Evolutionary conservation across 2,888 invertebrate genomes (phyloP), one percentile per base, ranked within the genome.

Genomic region (Orgyia antiqua): DNA sequence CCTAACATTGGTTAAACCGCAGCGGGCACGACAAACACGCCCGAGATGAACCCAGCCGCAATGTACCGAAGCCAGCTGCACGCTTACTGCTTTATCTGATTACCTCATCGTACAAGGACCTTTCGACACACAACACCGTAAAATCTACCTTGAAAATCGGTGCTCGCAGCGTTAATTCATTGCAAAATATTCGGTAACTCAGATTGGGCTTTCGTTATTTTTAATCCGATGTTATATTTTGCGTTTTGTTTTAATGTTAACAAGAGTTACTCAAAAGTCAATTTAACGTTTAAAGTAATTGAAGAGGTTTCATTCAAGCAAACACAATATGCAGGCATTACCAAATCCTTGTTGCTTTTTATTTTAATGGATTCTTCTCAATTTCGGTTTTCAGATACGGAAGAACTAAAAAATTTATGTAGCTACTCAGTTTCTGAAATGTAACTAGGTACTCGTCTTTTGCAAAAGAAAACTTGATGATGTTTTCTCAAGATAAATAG

Each of bases 31-130:
- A 54, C 59, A 4, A 15, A 15, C 48, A 53, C 58, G 55, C 25
- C 25, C 50, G 70, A 78, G 76, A 79, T 76, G 75, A 68, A 63
- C 67, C 57, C 54, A 58, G 45, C 37, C 19, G 10, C 24, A 21
- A 27, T 26, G 23, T 32, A 47, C 64, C 58, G 60, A 60, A 31
- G 35, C 35, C 71, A 68, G 71, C 75, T 72, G 73, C 72, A 65
- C 55, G 57, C 45, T 53, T 46, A 50, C 60, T 58, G 60, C 63
- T 71, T 71, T 75, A 78, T 78, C 75, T 70, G 77, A 79, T 82
- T 82, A 82, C 78, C 71, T 74, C 78, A 74, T 70, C 72, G 80
- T 68, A 74, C 79, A 84, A 83, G 82, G 83, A 84, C 83, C 83
- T 79, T 82, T 74, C 80, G 71, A 70, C 73, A 65, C 54, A 73